Percentiles rank a stretch among this genome's conserved stretches.
Evolutionary conservation across 2,888 invertebrate genomes (phyloP).

Genomic region (Lochmaea capreae): DNA sequence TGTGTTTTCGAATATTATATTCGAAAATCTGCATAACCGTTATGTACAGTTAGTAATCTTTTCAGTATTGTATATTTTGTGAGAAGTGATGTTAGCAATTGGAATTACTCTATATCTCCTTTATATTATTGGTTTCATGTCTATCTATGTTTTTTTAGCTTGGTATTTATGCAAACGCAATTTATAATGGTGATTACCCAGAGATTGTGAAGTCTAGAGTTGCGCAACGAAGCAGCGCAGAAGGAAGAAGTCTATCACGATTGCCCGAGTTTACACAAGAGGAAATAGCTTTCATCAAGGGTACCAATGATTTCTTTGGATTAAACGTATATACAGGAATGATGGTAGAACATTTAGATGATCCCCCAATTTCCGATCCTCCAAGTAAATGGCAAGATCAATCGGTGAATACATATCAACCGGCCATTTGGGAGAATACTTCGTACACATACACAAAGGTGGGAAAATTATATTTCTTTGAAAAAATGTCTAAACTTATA

Average conservation of each 20-base stretch:
- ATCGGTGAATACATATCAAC: slow-evolving; percentile 25
- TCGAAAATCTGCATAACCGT: too few relatives aligned
- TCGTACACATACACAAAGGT: slow-evolving; percentile 9
- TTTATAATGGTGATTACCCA: slow-evolving; percentile 74
- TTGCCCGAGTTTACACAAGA: slow-evolving; percentile 72
- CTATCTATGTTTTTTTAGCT: slow-evolving; percentile 32
- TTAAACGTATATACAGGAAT: slow-evolving; percentile 71
- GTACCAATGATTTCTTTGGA: slow-evolving; percentile 70
- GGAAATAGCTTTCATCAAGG: slow-evolving; percentile 71
- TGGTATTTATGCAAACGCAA: slow-evolving; percentile 66
- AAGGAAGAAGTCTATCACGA: slow-evolving; percentile 72
- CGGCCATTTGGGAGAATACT: slow-evolving; percentile 36
- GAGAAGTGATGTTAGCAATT: too few relatives aligned
- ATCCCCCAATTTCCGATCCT: slow-evolving; percentile 32
- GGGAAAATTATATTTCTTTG: background rate
- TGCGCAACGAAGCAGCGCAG: slow-evolving; percentile 69
- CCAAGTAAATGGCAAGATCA: slow-evolving; percentile 29
- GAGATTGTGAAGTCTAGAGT: slow-evolving; percentile 71
- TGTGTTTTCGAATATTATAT: too few relatives aligned
- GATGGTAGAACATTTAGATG: slow-evolving; percentile 64
- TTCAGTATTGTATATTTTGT: too few relatives aligned
- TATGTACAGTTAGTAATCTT: too few relatives aligned
- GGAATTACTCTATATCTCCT: too few relatives aligned
- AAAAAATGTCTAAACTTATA: too few relatives aligned
- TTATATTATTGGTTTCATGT: background rate